phyloP scores from a whole-genome alignment of 2,888 invertebrate genomes.

The Pelosia muscerda region DNA sequence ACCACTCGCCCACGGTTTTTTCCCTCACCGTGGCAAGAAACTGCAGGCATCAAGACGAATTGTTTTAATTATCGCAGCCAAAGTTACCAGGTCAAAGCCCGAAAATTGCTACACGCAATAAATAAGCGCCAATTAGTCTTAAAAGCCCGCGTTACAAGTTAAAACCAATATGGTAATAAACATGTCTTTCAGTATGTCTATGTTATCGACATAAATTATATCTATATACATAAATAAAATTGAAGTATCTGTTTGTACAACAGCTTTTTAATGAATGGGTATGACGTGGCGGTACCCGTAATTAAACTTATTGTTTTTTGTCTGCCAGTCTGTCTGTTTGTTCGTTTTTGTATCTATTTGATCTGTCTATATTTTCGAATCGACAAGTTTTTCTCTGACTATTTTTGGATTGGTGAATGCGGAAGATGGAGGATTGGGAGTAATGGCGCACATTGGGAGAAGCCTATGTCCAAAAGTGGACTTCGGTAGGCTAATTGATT shows the following conservation, averaged over 20 bases:
- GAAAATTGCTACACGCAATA: conserved; percentile 14
- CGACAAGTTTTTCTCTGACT: neutral
- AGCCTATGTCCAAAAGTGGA: no score
- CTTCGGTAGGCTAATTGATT: no score
- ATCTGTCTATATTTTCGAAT: neutral
- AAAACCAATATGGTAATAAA: conserved; percentile 34
- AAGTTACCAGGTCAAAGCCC: neutral
- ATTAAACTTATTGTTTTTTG: no score
- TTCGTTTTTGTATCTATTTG: neutral
- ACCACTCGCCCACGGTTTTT: no score
- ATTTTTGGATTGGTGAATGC: neutral
- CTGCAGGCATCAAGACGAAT: neutral
- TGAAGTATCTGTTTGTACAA: neutral
- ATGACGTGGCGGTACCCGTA: no score
- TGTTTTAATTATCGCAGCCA: neutral
- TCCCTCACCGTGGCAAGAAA: neutral
- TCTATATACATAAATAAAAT: neutral
- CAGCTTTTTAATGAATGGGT: neutral
- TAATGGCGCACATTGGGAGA: no score
- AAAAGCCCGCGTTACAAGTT: conserved; percentile 17
- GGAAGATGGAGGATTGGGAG: no score
- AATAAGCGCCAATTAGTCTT: conserved; percentile 18
- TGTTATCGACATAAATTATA: conserved; percentile 54
- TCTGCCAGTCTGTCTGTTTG: no score
- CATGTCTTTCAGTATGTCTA: conserved; percentile 39